Evolutionary conservation across 37 sponge, comb jelly and placozoan species (phyloP).

Genomic region (Tethya wilhelma): DNA sequence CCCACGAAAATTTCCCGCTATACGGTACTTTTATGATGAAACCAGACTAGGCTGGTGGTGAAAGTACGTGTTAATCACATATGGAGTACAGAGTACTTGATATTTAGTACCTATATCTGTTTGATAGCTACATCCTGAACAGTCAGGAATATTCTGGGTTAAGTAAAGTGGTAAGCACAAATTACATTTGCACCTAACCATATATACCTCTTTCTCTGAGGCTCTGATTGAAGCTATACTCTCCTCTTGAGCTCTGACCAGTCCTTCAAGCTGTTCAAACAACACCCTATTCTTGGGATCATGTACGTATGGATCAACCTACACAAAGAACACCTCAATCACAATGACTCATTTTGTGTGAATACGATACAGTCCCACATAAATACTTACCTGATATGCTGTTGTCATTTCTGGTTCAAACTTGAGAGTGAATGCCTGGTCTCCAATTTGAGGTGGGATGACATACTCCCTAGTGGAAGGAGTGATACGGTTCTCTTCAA

Average conservation of each 20-base stretch:
- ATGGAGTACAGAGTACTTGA: too few relatives aligned
- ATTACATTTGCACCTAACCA: too few relatives aligned
- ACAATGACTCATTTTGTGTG: not conserved
- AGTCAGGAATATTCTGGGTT: too few relatives aligned
- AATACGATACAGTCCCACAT: not conserved
- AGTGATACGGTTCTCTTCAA: constrained; percentile 82
- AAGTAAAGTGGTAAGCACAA: too few relatives aligned
- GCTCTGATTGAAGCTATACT: constrained; percentile 56
- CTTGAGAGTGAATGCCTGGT: constrained; percentile 55
- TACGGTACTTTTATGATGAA: too few relatives aligned
- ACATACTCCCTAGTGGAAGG: constrained; percentile 75
- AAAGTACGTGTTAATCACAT: too few relatives aligned
- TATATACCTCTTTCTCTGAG: constrained; percentile 81
- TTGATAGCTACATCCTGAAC: too few relatives aligned
- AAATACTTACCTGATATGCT: constrained; percentile 41
- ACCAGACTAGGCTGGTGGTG: too few relatives aligned
- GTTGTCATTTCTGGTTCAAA: constrained; percentile 53
- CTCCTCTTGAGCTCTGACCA: constrained; percentile 71
- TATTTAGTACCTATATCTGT: too few relatives aligned
- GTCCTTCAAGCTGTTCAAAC: constrained; percentile 63
- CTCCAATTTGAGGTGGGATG: constrained; percentile 63
- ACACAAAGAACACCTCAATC: not conserved
- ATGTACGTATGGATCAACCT: constrained; percentile 77
- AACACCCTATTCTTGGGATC: constrained; percentile 73
- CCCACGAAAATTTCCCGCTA: too few relatives aligned